These are phyloP conservation scores for Pristiophorus japonicus DNA, from an alignment of 2,113 vertebrate genomes.

Conservation along the genomic window DNA sequence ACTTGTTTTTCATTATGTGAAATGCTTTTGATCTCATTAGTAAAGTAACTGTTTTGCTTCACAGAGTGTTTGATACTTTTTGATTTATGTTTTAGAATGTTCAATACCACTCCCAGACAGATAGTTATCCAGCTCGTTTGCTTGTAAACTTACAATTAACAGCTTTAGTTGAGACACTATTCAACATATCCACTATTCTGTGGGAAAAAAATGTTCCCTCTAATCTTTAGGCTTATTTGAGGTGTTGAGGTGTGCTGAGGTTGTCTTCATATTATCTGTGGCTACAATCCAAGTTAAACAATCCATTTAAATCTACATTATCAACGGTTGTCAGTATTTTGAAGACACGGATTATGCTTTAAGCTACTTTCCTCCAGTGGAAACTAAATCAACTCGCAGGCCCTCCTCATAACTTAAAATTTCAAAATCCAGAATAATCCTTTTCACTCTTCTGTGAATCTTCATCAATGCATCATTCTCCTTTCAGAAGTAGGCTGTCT, in stretches of 20 bases:
- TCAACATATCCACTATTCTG: background rate
- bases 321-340: background rate
- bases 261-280: background rate
- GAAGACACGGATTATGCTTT: background rate
- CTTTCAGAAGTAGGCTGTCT: background rate
- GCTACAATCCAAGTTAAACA: slow-evolving; percentile 16
- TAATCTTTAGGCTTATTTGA: background rate
- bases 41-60: background rate
- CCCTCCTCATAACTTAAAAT: background rate
- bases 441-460: background rate
- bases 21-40: slow-evolving; percentile 1
- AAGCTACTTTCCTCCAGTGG: background rate
- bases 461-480: background rate
- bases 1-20: background rate
- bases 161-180: background rate
- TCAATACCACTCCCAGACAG: background rate
- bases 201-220: background rate
- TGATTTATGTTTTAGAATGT: background rate
- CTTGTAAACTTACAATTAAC: background rate
- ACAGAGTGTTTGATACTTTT: background rate
- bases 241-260: background rate
- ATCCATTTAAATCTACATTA: background rate
- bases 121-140: background rate
- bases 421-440: background rate
- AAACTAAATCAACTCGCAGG: background rate